Evolutionary conservation across 1,140 invertebrate genomes (phyloP).

Genomic region (Hetaerina americana): DNA sequence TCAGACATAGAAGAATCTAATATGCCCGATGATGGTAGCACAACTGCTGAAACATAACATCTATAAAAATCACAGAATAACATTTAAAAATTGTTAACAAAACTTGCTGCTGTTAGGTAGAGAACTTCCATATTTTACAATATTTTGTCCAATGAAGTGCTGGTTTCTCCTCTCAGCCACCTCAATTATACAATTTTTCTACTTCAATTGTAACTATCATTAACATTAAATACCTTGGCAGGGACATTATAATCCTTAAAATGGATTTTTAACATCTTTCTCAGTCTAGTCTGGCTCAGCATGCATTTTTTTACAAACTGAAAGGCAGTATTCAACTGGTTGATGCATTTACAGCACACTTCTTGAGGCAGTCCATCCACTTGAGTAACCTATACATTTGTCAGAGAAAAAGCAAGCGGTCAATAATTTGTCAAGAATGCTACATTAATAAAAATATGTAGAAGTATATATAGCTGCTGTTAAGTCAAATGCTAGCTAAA

Average conservation of each 20-base stretch:
- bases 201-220: not conserved
- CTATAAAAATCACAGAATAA: not conserved
- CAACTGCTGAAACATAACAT: no score
- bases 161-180: not conserved
- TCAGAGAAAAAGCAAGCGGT: not conserved
- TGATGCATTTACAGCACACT: not conserved
- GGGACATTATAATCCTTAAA: not conserved
- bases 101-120: not conserved
- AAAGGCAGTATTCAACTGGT: not conserved
- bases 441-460: not conserved
- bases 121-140: not conserved
- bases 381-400: not conserved
- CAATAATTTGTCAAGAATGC: not conserved
- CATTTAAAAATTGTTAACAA: not conserved
- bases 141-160: not conserved
- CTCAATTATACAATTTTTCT: not conserved
- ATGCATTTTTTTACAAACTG: not conserved
- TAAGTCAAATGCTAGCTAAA: not conserved
- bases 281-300: not conserved
- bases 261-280: not conserved
- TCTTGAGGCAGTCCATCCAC: not conserved
- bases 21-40: no score
- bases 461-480: not conserved
- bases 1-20: no score
- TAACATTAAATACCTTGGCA: not conserved